phyloP scores from a whole-genome alignment of 2,113 vertebrate genomes.

The Calypte anna region DNA sequence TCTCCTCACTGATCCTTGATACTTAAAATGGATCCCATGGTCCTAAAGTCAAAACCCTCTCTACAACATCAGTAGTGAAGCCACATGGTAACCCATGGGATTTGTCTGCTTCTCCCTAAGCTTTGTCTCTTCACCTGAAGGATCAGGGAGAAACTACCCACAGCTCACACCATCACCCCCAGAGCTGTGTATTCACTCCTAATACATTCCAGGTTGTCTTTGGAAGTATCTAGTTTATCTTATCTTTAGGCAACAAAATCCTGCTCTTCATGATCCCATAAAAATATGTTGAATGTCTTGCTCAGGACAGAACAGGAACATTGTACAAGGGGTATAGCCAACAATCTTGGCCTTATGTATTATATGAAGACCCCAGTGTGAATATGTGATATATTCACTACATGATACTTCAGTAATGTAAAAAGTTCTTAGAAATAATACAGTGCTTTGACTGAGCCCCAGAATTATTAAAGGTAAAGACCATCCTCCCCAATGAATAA shows the following conservation, averaged over 20 bases:
- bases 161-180: neutral
- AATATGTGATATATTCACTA: neutral
- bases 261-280: neutral
- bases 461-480: neutral
- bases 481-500: neutral
- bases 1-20: neutral
- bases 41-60: neutral
- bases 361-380: accelerated
- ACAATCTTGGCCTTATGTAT: neutral
- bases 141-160: neutral
- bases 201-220: neutral
- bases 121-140: neutral
- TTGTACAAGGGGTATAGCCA: neutral
- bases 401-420: neutral
- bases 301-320: neutral
- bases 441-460: neutral
- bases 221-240: neutral
- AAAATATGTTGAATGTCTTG: neutral
- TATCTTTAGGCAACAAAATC: neutral
- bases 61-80: neutral
- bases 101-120: neutral
- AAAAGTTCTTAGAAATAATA: neutral
- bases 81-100: neutral
- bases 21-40: neutral
- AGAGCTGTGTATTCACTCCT: neutral